Conservation (phyloP, 2,113 vertebrate species). For the Paralichthys olivaceus region DNA sequence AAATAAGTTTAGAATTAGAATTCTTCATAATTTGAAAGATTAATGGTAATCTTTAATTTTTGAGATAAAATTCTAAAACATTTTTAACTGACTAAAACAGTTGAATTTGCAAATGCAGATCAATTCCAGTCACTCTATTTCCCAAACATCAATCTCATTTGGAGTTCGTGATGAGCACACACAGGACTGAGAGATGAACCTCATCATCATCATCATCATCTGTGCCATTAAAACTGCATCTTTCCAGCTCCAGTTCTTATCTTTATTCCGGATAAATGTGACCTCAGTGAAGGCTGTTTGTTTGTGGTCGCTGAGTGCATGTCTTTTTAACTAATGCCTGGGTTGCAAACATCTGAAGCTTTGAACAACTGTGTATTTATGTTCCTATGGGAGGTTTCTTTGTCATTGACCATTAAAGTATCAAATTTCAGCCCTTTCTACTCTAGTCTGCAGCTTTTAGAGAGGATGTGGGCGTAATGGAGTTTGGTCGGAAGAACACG, state of each 20-base stretch:
- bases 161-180: neutral
- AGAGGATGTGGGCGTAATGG: conserved; percentile 51
- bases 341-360: neutral
- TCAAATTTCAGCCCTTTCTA: neutral
- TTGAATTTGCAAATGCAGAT: too few species aligned
- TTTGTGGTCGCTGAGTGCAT: neutral
- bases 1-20: too few species aligned
- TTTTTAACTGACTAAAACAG: too few species aligned
- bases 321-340: neutral
- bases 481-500: conserved; percentile 8
- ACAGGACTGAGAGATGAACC: neutral
- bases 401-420: conserved; percentile 26
- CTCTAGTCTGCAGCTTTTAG: conserved; percentile 14
- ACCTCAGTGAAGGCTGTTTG: neutral
- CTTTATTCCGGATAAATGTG: neutral
- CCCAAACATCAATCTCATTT: neutral
- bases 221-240: conserved; percentile 18
- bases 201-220: neutral
- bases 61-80: too few species aligned
- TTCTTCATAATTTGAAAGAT: too few species aligned
- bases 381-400: neutral
- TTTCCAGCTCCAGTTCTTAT: neutral
- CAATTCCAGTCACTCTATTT: neutral
- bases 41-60: too few species aligned
- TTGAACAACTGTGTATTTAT: neutral